Conservation (phyloP, 2,888 invertebrate species). For the Oligia fasciuncula region DNA sequence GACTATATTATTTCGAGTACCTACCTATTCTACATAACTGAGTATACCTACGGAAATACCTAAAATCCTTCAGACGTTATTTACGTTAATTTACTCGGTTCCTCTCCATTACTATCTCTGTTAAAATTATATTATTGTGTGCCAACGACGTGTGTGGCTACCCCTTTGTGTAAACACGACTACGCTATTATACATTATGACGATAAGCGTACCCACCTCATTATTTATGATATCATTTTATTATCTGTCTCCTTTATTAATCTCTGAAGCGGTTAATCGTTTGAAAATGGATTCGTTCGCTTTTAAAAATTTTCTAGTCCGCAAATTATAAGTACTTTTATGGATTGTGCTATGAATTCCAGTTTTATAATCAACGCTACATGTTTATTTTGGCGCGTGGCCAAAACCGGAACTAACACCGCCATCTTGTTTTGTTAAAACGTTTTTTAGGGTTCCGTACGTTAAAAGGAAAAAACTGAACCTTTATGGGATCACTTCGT, state of each 20-base stretch:
- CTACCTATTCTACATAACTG: background rate
- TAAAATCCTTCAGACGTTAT: slow-evolving; percentile 27
- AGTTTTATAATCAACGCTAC: background rate
- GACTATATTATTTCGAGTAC: slow-evolving; percentile 1
- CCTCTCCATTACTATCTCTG: slow-evolving; percentile 27
- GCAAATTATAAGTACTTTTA: background rate
- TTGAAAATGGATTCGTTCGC: slow-evolving; percentile 41
- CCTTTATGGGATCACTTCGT: no score
- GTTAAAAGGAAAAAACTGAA: no score
- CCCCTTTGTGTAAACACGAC: slow-evolving; percentile 33
- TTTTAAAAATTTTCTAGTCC: background rate
- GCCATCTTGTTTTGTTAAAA: background rate
- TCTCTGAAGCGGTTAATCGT: slow-evolving; percentile 39
- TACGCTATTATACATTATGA: slow-evolving; percentile 34
- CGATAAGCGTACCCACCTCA: slow-evolving; percentile 32
- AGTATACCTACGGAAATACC: slow-evolving; percentile 27
- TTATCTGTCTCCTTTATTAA: slow-evolving; percentile 32
- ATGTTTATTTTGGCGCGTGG: background rate
- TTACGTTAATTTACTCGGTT: slow-evolving; percentile 32
- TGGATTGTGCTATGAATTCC: background rate
- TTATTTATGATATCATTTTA: slow-evolving; percentile 36
- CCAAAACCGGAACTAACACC: background rate
- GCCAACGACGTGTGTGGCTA: slow-evolving; percentile 21
- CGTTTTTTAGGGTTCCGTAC: no score
- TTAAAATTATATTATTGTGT: slow-evolving; percentile 42